phyloP scores from a whole-genome alignment of 2,797 vertebrate genomes.

The Acropternis orthonyx region DNA sequence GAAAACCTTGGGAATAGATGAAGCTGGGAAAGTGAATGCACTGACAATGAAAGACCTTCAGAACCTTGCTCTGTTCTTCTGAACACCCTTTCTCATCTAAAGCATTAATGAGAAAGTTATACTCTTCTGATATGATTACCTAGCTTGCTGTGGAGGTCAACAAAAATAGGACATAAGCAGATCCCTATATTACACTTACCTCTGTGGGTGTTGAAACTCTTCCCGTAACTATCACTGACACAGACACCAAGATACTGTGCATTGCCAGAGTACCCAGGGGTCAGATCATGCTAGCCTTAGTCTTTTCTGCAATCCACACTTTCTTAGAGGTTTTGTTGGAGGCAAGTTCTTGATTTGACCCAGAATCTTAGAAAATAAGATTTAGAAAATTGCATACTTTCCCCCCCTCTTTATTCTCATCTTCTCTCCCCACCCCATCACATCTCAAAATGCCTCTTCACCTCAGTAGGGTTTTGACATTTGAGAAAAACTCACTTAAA shows the following conservation, averaged over 20 bases:
- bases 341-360: neutral
- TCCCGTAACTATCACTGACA: neutral
- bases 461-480: slow-evolving; percentile 45
- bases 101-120: neutral
- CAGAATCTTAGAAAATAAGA: neutral
- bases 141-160: neutral
- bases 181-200: neutral
- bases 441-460: neutral
- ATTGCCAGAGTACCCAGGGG: neutral
- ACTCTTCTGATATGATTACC: neutral
- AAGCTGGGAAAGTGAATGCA: neutral
- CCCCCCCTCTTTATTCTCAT: neutral
- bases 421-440: neutral
- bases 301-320: neutral
- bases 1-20: neutral
- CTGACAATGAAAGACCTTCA: neutral
- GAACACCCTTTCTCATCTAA: neutral
- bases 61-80: neutral
- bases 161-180: neutral
- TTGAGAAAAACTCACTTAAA: slow-evolving; percentile 16
- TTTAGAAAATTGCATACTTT: neutral
- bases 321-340: neutral
- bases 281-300: neutral
- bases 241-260: neutral
- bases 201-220: neutral